Evolutionary conservation across 2,113 vertebrate genomes (phyloP).

Genomic region (Paedocypris sp.): DNA sequence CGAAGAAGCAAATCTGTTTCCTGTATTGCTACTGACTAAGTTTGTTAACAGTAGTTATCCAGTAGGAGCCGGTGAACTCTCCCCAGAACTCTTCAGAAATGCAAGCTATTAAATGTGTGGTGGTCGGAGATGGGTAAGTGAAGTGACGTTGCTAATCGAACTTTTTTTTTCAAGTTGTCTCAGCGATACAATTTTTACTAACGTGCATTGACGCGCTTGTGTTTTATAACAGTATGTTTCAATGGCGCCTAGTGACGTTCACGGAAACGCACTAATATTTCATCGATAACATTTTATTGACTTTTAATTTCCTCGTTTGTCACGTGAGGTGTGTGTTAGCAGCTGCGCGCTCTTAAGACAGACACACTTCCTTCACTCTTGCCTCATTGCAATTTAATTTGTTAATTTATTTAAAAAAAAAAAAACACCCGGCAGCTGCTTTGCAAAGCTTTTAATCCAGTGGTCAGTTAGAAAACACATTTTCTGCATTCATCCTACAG

Average conservation of each 20-base stretch:
- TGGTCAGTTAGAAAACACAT: too few species aligned
- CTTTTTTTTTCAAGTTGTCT: too few species aligned
- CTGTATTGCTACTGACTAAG: conserved; percentile 27
- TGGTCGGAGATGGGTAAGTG: conserved; percentile 48
- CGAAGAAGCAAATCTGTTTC: conserved; percentile 19
- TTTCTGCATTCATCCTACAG: too few species aligned
- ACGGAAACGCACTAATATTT: background rate
- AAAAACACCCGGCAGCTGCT: too few species aligned
- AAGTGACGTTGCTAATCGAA: background rate
- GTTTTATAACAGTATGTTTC: background rate
- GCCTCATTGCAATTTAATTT: too few species aligned
- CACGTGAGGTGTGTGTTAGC: background rate
- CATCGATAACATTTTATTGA: background rate
- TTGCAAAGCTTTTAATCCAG: too few species aligned
- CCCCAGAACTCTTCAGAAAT: conserved; percentile 24
- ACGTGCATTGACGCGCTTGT: too few species aligned
- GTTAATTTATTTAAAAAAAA: too few species aligned
- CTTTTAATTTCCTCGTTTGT: conserved; percentile 7
- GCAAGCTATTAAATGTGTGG: conserved; percentile 50
- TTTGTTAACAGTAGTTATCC: conserved; percentile 5
- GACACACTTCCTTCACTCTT: too few species aligned
- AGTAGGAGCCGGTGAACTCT: background rate
- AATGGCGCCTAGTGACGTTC: too few species aligned
- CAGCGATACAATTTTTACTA: too few species aligned
- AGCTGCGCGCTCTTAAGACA: too few species aligned